Conservation (phyloP, 2,113 vertebrate genomes). For the Himantopus leucocephalus region DNA sequence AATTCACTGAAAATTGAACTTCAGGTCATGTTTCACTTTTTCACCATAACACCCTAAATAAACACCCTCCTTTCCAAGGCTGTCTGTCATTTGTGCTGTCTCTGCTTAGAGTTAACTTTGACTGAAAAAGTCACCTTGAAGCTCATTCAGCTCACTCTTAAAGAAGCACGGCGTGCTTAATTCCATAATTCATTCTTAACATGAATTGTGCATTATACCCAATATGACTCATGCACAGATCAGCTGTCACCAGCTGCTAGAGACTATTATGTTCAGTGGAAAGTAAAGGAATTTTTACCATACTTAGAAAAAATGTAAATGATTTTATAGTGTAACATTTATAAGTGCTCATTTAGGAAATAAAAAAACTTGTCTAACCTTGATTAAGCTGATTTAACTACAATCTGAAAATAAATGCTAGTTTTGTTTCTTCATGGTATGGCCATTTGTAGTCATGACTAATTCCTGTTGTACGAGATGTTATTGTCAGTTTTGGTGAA, state of each 20-base stretch:
- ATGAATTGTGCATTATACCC: neutral
- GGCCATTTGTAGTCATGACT: neutral
- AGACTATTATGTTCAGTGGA: neutral
- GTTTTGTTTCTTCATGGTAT: neutral
- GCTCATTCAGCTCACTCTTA: neutral
- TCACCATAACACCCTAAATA: neutral
- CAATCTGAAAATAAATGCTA: neutral
- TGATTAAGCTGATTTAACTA: neutral
- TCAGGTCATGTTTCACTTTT: neutral
- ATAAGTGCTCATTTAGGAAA: neutral
- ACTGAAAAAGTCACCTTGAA: constrained; percentile 18
- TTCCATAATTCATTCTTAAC: neutral
- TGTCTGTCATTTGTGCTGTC: neutral
- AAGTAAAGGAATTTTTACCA: neutral
- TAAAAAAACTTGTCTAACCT: neutral
- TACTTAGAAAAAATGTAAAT: neutral
- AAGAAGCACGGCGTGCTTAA: neutral
- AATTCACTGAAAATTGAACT: neutral
- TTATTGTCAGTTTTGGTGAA: neutral
- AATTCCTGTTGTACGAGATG: neutral
- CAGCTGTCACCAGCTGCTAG: neutral
- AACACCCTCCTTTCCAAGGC: neutral
- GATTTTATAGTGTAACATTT: neutral
- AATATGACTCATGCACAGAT: neutral
- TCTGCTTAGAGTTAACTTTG: neutral